These are phyloP conservation scores for Mesoligia furuncula DNA, from an alignment of 2,888 invertebrate species.

Conservation along the genomic window DNA sequence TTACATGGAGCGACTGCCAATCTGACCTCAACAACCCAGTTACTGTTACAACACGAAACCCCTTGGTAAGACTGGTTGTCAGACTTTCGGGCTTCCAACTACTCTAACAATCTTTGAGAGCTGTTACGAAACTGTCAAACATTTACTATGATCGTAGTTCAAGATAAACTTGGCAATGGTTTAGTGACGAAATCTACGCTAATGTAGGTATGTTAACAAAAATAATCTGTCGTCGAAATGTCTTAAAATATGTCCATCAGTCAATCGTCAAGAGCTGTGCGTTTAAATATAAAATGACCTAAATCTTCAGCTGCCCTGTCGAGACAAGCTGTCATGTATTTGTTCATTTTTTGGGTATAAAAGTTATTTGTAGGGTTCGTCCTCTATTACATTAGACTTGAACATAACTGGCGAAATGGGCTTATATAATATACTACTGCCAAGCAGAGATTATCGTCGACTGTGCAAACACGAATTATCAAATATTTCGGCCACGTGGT, in stretches of 20 bases:
- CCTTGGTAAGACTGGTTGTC: background rate
- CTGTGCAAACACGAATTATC: too few relatives aligned
- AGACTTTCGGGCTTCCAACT: background rate
- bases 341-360: conserved; percentile 11
- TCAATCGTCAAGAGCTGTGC: conserved; percentile 29
- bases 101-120: background rate
- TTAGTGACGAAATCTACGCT: conserved; percentile 4
- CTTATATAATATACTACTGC: too few relatives aligned
- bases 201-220: conserved; percentile 10
- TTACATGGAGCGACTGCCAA: too few relatives aligned
- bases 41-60: too few relatives aligned
- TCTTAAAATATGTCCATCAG: conserved; percentile 35
- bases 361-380: background rate
- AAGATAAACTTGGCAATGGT: background rate
- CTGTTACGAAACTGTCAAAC: background rate
- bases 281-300: conserved; percentile 54
- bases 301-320: conserved; percentile 18
- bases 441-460: too few relatives aligned
- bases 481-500: too few relatives aligned
- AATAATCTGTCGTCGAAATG: conserved; percentile 9
- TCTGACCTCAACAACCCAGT: too few relatives aligned
- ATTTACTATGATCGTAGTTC: background rate
- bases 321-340: conserved; percentile 8
- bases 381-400: too few relatives aligned
- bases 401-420: background rate